These are phyloP conservation scores for Momotus momota DNA, from an alignment of 2,797 vertebrate genomes.

Conservation along the genomic window DNA sequence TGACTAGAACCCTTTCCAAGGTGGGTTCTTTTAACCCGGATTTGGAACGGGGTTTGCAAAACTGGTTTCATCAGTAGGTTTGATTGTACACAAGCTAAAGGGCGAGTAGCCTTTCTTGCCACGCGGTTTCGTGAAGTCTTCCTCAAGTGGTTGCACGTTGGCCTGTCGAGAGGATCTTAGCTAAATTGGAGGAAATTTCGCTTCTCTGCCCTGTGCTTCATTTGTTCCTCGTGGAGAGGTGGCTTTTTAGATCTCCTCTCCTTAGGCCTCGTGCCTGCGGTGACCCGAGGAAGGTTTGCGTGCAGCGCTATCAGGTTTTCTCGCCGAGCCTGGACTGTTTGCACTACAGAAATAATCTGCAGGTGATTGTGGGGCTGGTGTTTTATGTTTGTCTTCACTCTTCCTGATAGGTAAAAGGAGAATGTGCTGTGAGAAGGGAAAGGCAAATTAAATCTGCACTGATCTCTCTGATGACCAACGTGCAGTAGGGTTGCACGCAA, in stretches of 20 bases:
- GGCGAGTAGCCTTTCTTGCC: background rate
- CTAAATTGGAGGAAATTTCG: background rate
- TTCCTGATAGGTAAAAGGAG: background rate
- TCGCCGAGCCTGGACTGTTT: background rate
- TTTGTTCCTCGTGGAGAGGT: background rate
- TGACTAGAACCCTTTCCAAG: background rate
- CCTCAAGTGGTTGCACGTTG: background rate
- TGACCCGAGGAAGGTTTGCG: background rate
- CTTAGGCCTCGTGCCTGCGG: background rate
- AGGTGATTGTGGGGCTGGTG: background rate
- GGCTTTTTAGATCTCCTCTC: background rate
- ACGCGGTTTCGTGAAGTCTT: background rate
- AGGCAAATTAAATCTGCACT: constrained; percentile 35
- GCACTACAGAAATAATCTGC: background rate
- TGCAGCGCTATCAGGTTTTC: background rate
- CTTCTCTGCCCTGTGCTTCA: background rate
- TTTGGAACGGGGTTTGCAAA: background rate
- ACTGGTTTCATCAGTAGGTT: background rate
- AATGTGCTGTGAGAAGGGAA: background rate
- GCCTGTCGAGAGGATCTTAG: background rate
- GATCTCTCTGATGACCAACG: background rate
- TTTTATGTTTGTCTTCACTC: constrained; percentile 40
- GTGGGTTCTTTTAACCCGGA: background rate
- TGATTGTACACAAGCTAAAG: background rate
- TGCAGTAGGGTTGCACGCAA: background rate